Conservation (phyloP, 2,797 vertebrate genomes). For the Hyperoplus immaculatus region DNA sequence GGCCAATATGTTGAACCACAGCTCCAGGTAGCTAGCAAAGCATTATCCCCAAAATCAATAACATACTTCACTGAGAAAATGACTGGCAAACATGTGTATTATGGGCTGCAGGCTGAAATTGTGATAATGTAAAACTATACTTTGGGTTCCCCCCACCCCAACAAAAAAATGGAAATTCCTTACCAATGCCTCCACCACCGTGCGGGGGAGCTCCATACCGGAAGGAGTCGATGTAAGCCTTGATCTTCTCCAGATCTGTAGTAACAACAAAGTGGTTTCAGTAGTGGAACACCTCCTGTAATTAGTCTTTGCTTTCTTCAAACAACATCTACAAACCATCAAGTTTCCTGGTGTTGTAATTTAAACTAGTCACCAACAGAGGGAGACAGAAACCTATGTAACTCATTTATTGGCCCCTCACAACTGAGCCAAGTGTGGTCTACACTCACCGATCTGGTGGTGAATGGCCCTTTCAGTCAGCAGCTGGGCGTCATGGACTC, state of each 20-base stretch:
- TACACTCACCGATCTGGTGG: constrained; percentile 90
- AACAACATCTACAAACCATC: not conserved
- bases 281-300: not conserved
- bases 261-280: not conserved
- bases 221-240: constrained; percentile 97
- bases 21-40: too few relatives aligned
- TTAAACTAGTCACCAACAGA: constrained; percentile 37
- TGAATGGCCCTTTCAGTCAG: constrained; percentile 93
- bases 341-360: constrained; percentile 2
- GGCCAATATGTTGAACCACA: too few relatives aligned
- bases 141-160: not conserved
- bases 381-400: constrained; percentile 42
- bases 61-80: too few relatives aligned
- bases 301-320: not conserved
- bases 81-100: too few relatives aligned
- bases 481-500: constrained; percentile 94
- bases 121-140: too few relatives aligned
- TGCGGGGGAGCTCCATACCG: constrained; percentile 97
- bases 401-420: not conserved
- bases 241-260: constrained; percentile 98
- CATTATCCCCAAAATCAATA: too few relatives aligned
- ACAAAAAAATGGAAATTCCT: constrained; percentile 32
- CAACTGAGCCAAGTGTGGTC: too few relatives aligned
- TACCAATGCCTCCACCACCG: constrained; percentile 97
- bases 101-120: too few relatives aligned